Percentiles rank a stretch among this genome's conserved stretches.
These are phyloP conservation scores for Pempheris klunzingeri DNA, from an alignment of 2,797 vertebrate species.

Conservation along the genomic window DNA sequence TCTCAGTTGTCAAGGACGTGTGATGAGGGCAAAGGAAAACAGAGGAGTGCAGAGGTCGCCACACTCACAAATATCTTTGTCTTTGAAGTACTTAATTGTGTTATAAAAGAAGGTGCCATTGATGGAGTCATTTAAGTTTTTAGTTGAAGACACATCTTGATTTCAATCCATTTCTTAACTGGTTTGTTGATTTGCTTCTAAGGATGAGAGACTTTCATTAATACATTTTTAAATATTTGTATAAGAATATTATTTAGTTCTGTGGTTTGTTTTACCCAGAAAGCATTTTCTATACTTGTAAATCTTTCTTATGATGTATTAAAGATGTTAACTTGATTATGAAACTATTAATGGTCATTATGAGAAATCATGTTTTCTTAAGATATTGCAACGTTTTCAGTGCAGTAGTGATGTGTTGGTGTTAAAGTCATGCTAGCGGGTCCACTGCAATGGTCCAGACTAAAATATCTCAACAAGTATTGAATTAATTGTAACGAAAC, in stretches of 20 bases:
- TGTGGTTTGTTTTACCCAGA: neutral
- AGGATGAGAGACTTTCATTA: neutral
- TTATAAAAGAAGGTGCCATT: slow-evolving; percentile 4
- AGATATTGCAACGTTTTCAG: neutral
- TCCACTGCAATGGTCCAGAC: neutral
- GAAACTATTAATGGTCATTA: neutral
- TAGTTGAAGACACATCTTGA: neutral
- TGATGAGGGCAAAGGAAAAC: slow-evolving; percentile 67
- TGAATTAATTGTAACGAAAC: neutral
- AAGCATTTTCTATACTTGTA: neutral
- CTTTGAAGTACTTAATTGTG: slow-evolving; percentile 63
- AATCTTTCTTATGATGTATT: neutral
- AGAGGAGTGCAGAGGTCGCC: slow-evolving; percentile 59
- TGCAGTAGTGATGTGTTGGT: neutral
- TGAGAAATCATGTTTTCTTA: neutral
- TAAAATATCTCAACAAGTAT: neutral
- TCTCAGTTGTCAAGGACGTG: slow-evolving; percentile 72
- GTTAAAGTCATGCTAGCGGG: neutral
- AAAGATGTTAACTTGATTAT: neutral
- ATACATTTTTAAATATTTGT: neutral
- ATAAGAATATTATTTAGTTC: neutral
- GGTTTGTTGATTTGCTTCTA: slow-evolving; percentile 1
- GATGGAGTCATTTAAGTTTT: slow-evolving; percentile 4
- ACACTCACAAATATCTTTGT: slow-evolving; percentile 51
- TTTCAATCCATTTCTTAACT: neutral